phyloP scores from a whole-genome alignment of 1,140 invertebrate genomes.

The Penaeus japonicus region DNA sequence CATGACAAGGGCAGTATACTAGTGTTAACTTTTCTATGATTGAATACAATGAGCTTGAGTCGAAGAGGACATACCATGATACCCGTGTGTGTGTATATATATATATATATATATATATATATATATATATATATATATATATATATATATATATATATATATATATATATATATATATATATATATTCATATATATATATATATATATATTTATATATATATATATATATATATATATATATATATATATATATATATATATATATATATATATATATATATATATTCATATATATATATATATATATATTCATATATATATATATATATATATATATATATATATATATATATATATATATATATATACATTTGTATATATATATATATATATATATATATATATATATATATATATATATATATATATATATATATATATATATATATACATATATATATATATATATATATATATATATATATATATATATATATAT shows the following conservation, averaged over 20 bases:
- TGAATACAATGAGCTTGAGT: too few relatives aligned
- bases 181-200: neutral
- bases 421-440: neutral
- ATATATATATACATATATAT: neutral
- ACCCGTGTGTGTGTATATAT: too few relatives aligned
- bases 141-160: neutral
- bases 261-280: neutral
- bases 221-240: too few relatives aligned
- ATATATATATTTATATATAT: neutral
- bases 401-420: neutral
- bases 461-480: constrained; percentile 6
- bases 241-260: constrained; percentile 6
- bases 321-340: neutral
- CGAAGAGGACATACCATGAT: too few relatives aligned
- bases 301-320: neutral
- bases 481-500: constrained; percentile 6
- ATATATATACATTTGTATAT: neutral
- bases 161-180: constrained; percentile 4
- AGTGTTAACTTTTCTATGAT: too few relatives aligned
- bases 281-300: neutral
- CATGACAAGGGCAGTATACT: too few relatives aligned
- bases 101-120: neutral
- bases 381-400: neutral
- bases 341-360: neutral
- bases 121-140: neutral